phyloP scores from a whole-genome alignment of 2,888 invertebrate species.

The Argynnis bischoffii region DNA sequence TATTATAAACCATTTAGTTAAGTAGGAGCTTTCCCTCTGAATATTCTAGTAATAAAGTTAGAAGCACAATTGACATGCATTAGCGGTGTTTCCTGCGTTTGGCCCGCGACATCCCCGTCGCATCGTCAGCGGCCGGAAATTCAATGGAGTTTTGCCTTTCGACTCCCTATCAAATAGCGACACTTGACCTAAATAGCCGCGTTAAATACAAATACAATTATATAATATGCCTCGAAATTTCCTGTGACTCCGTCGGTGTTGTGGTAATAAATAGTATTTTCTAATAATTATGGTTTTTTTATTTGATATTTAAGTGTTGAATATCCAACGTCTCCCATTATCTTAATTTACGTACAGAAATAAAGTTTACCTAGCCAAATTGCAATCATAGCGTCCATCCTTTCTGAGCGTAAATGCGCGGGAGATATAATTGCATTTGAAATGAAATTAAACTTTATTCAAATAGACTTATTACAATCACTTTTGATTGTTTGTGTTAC shows the following conservation, averaged over 20 bases:
- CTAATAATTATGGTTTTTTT: no score
- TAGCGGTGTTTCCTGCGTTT: slow-evolving; percentile 74
- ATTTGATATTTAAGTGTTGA: no score
- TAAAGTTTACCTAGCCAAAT: no score
- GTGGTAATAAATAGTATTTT: not conserved
- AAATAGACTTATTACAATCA: no score
- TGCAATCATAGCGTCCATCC: no score
- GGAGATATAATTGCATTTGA: no score
- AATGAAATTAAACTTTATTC: no score
- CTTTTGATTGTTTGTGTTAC: no score
- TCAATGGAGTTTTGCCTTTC: slow-evolving; percentile 68
- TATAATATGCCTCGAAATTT: not conserved
- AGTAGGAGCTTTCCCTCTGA: slow-evolving; percentile 23
- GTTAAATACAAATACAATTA: slow-evolving; percentile 32
- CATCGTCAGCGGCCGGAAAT: slow-evolving; percentile 76
- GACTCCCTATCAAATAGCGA: slow-evolving; percentile 47
- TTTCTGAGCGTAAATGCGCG: no score
- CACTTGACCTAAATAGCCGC: slow-evolving; percentile 46
- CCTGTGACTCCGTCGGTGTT: not conserved
- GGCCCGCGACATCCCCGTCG: slow-evolving; percentile 63
- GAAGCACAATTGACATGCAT: slow-evolving; percentile 78
- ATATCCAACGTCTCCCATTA: no score
- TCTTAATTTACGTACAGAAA: no score
- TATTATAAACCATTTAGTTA: slow-evolving; percentile 14
- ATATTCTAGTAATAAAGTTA: slow-evolving; percentile 47